These are phyloP conservation scores for Chironomus tentans DNA, from an alignment of 2,888 invertebrate genomes.

Conservation along the genomic window DNA sequence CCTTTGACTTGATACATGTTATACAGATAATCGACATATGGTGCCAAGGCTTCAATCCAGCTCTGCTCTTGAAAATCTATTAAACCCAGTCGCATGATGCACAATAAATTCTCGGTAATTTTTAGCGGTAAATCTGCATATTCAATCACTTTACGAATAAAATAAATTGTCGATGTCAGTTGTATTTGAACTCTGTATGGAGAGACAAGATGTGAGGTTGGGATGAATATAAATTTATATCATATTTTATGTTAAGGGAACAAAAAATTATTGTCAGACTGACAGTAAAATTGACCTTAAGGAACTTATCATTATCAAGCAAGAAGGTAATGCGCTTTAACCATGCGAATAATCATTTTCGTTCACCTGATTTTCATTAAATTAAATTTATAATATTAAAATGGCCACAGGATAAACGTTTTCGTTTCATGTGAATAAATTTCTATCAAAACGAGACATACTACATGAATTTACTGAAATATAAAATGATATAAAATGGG, in stretches of 20 bases:
- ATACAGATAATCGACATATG: constrained; percentile 35
- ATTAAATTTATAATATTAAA: neutral
- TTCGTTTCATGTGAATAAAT: no score
- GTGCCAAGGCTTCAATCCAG: constrained; percentile 41
- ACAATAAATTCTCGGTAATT: constrained; percentile 34
- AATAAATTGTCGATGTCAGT: constrained; percentile 15
- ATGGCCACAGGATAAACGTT: neutral
- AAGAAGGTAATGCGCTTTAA: no score
- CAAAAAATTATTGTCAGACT: no score
- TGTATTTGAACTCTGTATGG: constrained; percentile 4
- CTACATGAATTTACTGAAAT: no score
- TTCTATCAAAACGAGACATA: no score
- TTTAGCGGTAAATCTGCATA: constrained; percentile 35
- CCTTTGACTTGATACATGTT: neutral
- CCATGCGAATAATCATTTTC: no score
- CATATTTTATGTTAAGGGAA: neutral
- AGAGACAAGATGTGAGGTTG: neutral
- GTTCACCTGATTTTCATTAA: neutral
- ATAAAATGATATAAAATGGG: neutral
- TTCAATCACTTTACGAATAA: constrained; percentile 17
- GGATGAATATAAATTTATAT: neutral
- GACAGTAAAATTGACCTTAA: no score
- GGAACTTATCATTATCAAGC: no score
- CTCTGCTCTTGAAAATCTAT: constrained; percentile 32
- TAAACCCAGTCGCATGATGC: neutral